Conservation (phyloP, 2,797 vertebrate species). For the Rhinella marina region DNA sequence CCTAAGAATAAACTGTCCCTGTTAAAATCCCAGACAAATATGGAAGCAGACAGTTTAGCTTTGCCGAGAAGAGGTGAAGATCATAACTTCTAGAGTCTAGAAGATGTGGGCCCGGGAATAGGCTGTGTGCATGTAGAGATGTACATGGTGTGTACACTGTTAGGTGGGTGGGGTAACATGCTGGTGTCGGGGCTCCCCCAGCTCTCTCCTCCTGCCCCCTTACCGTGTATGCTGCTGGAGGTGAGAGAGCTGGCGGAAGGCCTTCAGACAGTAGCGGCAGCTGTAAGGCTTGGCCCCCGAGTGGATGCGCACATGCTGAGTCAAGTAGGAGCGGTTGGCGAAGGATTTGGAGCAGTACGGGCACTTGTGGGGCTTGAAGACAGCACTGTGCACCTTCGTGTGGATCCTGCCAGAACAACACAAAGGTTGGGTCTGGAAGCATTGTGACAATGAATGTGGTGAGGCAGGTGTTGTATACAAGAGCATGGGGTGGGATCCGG, state of each 20-base stretch:
- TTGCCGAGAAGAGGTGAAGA: background rate
- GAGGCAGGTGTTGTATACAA: background rate
- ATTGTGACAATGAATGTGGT: constrained; percentile 3
- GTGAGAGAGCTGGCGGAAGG: constrained; percentile 97
- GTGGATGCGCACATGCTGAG: constrained; percentile 91
- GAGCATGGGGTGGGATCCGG: background rate
- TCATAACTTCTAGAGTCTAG: background rate
- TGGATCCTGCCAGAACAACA: constrained; percentile 84
- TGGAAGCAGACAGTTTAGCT: background rate
- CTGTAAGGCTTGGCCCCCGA: constrained; percentile 90
- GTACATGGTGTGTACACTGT: constrained; percentile 12
- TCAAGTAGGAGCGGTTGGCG: constrained; percentile 92
- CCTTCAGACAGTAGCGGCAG: constrained; percentile 90
- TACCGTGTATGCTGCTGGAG: constrained; percentile 99
- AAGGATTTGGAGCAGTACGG: constrained; percentile 92
- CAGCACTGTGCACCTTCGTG: constrained; percentile 97
- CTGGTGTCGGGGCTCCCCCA: constrained; percentile 70
- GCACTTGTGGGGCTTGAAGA: constrained; percentile 92
- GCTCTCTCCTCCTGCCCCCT: constrained; percentile 77
- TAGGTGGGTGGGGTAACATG: constrained; percentile 68
- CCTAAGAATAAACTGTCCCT: too few relatives aligned
- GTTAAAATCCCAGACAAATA: background rate
- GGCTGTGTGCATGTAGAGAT: constrained; percentile 11
- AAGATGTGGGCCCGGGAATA: background rate
- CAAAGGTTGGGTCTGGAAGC: constrained; percentile 49